A percentile compares a stretch with the other conserved stretches of the same genome.
Evolutionary conservation across 2,888 invertebrate genomes (phyloP).

Genomic region (Palloptera scutellata): DNA sequence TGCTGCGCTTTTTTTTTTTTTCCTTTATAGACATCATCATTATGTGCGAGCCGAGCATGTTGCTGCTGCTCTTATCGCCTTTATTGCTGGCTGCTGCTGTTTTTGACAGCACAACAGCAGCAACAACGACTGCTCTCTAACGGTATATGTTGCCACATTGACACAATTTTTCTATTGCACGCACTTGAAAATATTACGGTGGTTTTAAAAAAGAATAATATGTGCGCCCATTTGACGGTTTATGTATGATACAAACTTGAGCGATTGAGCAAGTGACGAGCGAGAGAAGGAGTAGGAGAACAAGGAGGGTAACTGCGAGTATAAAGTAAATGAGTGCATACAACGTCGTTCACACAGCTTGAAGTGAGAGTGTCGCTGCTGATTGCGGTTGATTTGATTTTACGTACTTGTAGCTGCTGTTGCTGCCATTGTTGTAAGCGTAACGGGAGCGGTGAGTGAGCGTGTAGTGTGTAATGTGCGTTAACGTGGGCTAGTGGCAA

Average conservation of each 20-base stretch:
- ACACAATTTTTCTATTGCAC: constrained; percentile 24
- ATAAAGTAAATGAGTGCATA: too few species aligned
- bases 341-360: too few species aligned
- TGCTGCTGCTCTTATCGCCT: too few species aligned
- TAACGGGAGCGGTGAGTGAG: not conserved
- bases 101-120: not conserved
- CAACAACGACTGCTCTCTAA: not conserved
- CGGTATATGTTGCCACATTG: constrained; percentile 7
- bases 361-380: too few species aligned
- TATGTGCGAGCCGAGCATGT: too few species aligned
- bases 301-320: too few species aligned
- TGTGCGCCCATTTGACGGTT: constrained; percentile 18
- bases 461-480: not conserved
- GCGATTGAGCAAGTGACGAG: not conserved
- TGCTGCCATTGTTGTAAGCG: not conserved
- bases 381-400: constrained; percentile 10
- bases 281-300: too few species aligned
- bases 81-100: not conserved
- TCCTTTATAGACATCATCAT: too few species aligned
- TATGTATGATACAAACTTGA: constrained; percentile 19
- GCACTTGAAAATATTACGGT: not conserved
- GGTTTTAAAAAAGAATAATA: not conserved
- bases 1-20: too few species aligned
- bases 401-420: too few species aligned
- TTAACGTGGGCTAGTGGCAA: not conserved